phyloP scores from a whole-genome alignment of 1,140 invertebrate genomes.

The Drosophila aff. region DNA sequence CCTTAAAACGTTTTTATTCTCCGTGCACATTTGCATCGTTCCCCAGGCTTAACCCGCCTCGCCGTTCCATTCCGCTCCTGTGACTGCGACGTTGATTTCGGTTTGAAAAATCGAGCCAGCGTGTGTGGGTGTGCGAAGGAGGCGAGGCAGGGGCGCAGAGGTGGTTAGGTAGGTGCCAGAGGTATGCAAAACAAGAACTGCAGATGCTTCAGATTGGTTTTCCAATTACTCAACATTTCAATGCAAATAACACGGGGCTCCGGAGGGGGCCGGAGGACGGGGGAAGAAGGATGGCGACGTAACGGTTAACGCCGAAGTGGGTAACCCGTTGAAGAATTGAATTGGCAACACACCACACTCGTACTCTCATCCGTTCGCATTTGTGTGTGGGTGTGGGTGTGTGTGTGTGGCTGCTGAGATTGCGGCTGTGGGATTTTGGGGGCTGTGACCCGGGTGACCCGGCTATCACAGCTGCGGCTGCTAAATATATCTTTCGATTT shows the following conservation, averaged over 20 bases:
- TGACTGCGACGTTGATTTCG: slow-evolving; percentile 52
- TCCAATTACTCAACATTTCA: slow-evolving; percentile 83
- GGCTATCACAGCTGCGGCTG: slow-evolving; percentile 47
- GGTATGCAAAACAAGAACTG: slow-evolving; percentile 80
- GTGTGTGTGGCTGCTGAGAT: slow-evolving; percentile 37
- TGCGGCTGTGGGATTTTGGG: slow-evolving; percentile 26
- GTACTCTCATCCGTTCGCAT: slow-evolving; percentile 17
- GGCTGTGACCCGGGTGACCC: slow-evolving; percentile 35
- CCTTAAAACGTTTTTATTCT: not conserved
- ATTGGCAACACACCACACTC: slow-evolving; percentile 25
- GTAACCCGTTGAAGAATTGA: slow-evolving; percentile 49
- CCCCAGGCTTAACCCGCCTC: not conserved
- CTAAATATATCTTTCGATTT: slow-evolving; percentile 62
- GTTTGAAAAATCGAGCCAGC: slow-evolving; percentile 50
- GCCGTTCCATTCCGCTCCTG: slow-evolving; percentile 19
- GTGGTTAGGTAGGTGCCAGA: slow-evolving; percentile 46
- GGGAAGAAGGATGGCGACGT: slow-evolving; percentile 43
- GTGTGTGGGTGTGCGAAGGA: not conserved
- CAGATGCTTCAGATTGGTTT: slow-evolving; percentile 82
- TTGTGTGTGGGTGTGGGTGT: slow-evolving; percentile 40
- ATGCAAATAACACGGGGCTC: slow-evolving; percentile 69
- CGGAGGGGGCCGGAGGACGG: not conserved
- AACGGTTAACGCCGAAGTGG: slow-evolving; percentile 44
- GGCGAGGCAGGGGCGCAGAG: not conserved
- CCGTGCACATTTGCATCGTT: slow-evolving; percentile 4